Evolutionary conservation across 2,888 invertebrate genomes (phyloP).

Genomic region (Eupithecia dodoneata): DNA sequence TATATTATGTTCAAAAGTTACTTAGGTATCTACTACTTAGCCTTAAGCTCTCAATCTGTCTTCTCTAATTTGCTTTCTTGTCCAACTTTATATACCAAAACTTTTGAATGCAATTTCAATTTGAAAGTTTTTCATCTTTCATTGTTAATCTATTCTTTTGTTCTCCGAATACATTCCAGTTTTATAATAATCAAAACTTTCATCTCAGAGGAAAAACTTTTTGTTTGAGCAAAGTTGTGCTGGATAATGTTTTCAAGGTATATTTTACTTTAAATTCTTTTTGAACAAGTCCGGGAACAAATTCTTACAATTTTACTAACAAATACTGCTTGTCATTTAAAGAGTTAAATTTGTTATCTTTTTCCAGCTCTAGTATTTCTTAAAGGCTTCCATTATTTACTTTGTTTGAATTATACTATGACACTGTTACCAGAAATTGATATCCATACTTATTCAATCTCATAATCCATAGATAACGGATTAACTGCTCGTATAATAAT

Average conservation of each 20-base stretch:
- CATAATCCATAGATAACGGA: neutral
- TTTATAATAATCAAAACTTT: slow-evolving; percentile 60
- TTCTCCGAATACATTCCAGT: slow-evolving; percentile 57
- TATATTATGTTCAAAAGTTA: neutral
- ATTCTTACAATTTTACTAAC: neutral
- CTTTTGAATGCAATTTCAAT: neutral
- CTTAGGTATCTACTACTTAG: neutral
- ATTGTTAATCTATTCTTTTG: slow-evolving; percentile 44
- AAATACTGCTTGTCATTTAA: neutral
- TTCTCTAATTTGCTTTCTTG: slow-evolving; percentile 50
- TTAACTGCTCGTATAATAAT: neutral
- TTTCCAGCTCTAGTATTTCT: neutral
- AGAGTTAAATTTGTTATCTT: too few species aligned
- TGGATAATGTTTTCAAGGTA: slow-evolving; percentile 2
- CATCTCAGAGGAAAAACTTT: slow-evolving; percentile 40
- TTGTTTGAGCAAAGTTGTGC: slow-evolving; percentile 35
- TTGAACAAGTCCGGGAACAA: neutral
- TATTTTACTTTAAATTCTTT: neutral
- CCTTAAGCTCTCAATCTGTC: slow-evolving; percentile 50
- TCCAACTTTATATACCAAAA: neutral
- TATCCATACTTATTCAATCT: neutral
- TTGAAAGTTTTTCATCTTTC: neutral
- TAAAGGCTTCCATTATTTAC: neutral
- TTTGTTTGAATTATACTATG: neutral
- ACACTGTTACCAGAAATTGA: neutral